Conservation (phyloP, 1,140 invertebrate genomes). For the Dolichoris vasculosae region DNA sequence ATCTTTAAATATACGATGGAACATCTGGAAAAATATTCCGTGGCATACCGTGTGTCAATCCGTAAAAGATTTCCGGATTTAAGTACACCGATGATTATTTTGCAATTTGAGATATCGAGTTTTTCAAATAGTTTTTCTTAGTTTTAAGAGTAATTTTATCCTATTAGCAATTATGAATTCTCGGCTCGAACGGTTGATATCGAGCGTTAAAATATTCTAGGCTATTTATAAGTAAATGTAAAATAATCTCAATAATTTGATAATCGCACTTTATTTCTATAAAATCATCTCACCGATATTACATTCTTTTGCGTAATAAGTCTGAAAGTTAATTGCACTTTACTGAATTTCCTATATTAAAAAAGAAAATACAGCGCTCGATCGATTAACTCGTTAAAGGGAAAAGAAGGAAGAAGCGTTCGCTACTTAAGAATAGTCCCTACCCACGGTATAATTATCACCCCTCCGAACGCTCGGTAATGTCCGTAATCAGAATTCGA, state of each 20-base stretch:
- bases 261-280: not conserved
- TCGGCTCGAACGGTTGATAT: not conserved
- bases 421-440: not conserved
- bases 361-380: not conserved
- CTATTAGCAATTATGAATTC: not conserved
- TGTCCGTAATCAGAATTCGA: conserved; percentile 37
- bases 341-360: not conserved
- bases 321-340: not conserved
- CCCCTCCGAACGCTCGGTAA: not conserved
- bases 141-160: not conserved
- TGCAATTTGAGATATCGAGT: not conserved
- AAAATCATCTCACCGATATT: not conserved
- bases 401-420: not conserved
- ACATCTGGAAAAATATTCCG: conserved; percentile 7
- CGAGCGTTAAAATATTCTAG: not conserved
- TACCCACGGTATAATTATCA: not conserved
- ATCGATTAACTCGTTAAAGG: not conserved
- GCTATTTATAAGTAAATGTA: not conserved
- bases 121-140: not conserved
- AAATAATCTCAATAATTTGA: not conserved
- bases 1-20: not conserved
- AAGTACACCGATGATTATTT: not conserved
- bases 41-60: not conserved
- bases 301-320: not conserved
- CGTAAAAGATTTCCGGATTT: not conserved